Evolutionary conservation across 2,888 invertebrate species (phyloP), one percentile per base, ranked within the genome.

Genomic region (Eustalomyia histrio): DNA sequence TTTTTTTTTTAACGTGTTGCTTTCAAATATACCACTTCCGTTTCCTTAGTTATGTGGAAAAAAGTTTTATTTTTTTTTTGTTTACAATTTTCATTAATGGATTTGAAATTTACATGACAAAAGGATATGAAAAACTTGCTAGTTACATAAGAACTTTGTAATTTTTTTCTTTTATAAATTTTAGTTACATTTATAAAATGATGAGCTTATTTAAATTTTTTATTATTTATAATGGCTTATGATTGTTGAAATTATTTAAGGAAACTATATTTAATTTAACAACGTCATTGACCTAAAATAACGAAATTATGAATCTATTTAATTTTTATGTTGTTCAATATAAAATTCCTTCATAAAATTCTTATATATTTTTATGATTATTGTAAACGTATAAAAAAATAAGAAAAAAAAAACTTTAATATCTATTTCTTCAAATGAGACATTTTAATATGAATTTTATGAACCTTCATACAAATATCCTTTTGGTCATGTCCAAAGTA

Each of bases 1-100:
- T 53, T 55, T 55, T 21, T n/a, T 16, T 12, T 24, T 21, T 57
- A 73, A 73, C 78, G 78, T 79, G 78, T 79, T 79, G 78, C 72
- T 79, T 61, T 73, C 47, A 67, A 79, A 79, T 61, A 67, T 68
- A 79, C 78, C 78, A 79, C 78, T 67, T 79, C 78, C 78, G 65
- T 79, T 79, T 63, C 72, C 78, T 79, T 61, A 67, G 61, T 52
- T 10, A 21, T 12, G 18, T 17, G 17, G 21, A 35, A 69, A 68
- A 58, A 10, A 50, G n/a, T n/a, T n/a, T n/a, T n/a, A n/a, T n/a
- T n/a, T n/a, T 61, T 64, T 61, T 52, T 12, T 9, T 64, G 52
- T 33, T 18, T 35, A 55, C 8, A 47, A 29, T n/a, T 17, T 65
- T 47, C 35, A 52, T 68, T 50, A 76, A 64, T 61, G 21, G 43